A percentile compares a stretch with the other conserved stretches of the same genome.
phyloP scores from a whole-genome alignment of 2,113 vertebrate genomes.

The Ciconia maguari region DNA sequence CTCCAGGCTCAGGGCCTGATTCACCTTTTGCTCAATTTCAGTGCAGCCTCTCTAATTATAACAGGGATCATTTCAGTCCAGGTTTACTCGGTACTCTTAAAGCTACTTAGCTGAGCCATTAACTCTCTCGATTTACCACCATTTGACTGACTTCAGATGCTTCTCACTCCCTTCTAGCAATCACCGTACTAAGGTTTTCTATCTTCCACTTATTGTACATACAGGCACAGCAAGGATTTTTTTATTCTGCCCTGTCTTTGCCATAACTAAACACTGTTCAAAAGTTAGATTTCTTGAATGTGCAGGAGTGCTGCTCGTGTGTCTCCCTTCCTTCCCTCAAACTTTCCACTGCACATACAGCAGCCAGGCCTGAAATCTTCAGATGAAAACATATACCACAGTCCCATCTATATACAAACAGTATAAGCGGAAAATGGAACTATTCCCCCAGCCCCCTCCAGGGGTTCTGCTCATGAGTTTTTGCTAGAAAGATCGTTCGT shows the following conservation, averaged over 20 bases:
- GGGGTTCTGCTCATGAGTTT: neutral
- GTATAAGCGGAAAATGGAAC: neutral
- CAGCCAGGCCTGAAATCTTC: neutral
- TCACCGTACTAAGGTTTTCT: neutral
- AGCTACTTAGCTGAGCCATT: neutral
- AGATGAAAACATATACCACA: neutral
- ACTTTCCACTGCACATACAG: neutral
- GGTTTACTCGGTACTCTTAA: neutral
- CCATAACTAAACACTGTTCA: neutral
- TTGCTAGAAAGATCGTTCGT: slow-evolving; percentile 13
- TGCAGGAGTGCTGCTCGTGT: neutral
- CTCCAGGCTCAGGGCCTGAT: neutral
- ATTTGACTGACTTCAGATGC: neutral
- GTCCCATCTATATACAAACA: neutral
- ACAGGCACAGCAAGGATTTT: neutral
- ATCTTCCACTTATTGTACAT: neutral
- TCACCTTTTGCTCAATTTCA: neutral
- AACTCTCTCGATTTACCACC: neutral
- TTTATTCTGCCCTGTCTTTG: neutral
- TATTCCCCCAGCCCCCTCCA: neutral
- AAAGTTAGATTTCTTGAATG: neutral
- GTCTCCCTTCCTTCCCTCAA: neutral
- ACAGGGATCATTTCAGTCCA: neutral
- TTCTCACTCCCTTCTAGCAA: neutral
- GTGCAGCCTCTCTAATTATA: neutral